Percentiles rank a stretch among this genome's conserved stretches.
phyloP scores from a whole-genome alignment of 2,113 vertebrate species.

The Phrynosoma platyrhinos region DNA sequence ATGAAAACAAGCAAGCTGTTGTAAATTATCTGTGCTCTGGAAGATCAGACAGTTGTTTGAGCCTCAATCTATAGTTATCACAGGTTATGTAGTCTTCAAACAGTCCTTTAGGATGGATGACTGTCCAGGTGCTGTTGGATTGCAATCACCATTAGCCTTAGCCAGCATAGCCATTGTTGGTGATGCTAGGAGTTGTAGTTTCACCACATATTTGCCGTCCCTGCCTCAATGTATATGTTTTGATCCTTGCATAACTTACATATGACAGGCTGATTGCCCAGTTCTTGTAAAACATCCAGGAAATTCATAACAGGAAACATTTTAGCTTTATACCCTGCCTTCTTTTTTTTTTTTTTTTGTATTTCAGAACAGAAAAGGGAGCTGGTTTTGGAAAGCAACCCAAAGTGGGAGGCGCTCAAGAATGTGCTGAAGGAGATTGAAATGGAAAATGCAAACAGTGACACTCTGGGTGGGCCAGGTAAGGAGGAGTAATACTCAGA shows the following conservation, averaged over 20 bases:
- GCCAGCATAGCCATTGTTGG: background rate
- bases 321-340: background rate
- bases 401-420: slow-evolving; percentile 94
- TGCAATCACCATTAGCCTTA: background rate
- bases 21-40: background rate
- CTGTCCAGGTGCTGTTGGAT: background rate
- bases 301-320: slow-evolving; percentile 31
- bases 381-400: slow-evolving; percentile 91
- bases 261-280: background rate
- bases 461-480: slow-evolving; percentile 87
- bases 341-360: slow-evolving; percentile 37
- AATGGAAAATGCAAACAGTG: slow-evolving; percentile 87
- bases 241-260: background rate
- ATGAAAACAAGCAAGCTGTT: background rate
- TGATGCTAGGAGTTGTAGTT: background rate
- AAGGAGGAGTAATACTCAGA: slow-evolving; percentile 18
- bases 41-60: background rate
- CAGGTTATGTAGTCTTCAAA: background rate
- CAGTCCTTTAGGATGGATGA: background rate
- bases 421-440: slow-evolving; percentile 96
- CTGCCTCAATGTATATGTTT: background rate
- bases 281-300: background rate
- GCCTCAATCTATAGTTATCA: background rate
- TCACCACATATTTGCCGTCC: too few relatives aligned
- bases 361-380: slow-evolving; percentile 84